A percentile compares a stretch with the other conserved stretches of the same genome.
phyloP scores from a whole-genome alignment of 2,113 vertebrate genomes.

The Crocuta crocuta region DNA sequence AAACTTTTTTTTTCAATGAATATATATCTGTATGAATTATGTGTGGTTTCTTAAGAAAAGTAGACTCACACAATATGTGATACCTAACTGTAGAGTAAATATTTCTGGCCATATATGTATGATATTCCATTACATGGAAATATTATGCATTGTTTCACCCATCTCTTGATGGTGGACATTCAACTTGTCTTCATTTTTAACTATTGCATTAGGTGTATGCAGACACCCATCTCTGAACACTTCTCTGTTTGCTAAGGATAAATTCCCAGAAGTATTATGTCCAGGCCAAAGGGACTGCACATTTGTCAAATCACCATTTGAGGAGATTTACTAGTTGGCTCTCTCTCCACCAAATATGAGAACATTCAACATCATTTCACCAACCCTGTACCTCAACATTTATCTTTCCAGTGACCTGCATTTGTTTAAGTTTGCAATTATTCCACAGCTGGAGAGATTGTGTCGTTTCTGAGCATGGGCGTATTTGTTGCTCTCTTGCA shows the following conservation, averaged over 20 bases:
- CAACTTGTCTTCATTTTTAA: not conserved
- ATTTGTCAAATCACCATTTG: not conserved
- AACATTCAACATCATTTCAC: not conserved
- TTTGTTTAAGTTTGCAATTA: not conserved
- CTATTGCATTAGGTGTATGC: not conserved
- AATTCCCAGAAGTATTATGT: not conserved
- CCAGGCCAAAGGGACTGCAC: not conserved
- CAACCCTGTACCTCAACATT: not conserved
- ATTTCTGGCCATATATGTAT: not conserved
- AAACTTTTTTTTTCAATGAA: not conserved
- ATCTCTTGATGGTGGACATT: not conserved
- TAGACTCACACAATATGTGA: not conserved
- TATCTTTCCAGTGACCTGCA: not conserved
- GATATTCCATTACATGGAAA: not conserved
- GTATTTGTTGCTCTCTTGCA: not conserved
- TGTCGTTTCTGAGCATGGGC: not conserved
- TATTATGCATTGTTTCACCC: not conserved
- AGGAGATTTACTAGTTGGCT: not conserved
- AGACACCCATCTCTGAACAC: not conserved
- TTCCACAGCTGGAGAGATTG: not conserved
- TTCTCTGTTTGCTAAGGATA: not conserved
- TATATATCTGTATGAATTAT: not conserved
- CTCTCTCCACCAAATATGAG: not conserved
- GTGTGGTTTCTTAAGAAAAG: constrained; percentile 20
- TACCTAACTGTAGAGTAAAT: not conserved